These are phyloP conservation scores for Sitophilus oryzae DNA, from an alignment of 1,140 invertebrate genomes.

Conservation along the genomic window DNA sequence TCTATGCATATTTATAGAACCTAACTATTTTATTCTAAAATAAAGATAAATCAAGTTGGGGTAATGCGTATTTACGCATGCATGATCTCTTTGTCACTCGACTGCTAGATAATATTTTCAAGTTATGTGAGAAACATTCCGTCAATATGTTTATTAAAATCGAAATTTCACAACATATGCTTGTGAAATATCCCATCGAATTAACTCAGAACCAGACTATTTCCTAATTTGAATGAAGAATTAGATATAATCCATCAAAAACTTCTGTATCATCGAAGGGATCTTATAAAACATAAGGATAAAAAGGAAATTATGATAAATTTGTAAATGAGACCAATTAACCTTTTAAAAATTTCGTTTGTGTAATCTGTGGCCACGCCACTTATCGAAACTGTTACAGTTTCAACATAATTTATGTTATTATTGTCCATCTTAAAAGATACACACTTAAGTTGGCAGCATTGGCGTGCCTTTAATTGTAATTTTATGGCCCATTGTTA, in stretches of 20 bases:
- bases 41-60: background rate
- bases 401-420: constrained; percentile 20
- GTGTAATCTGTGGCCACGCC: constrained; percentile 18
- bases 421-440: constrained; percentile 19
- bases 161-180: constrained; percentile 5
- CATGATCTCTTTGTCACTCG: constrained; percentile 1
- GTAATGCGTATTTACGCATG: constrained; percentile 4
- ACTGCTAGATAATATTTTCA: background rate
- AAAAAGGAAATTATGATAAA: constrained; percentile 20
- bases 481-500: too few species aligned
- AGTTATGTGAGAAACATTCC: constrained; percentile 6
- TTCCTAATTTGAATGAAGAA: too few species aligned
- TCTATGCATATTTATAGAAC: constrained; percentile 9
- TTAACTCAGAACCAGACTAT: background rate
- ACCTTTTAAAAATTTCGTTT: constrained; percentile 21
- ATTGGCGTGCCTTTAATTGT: background rate
- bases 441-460: constrained; percentile 12
- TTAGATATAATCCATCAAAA: too few species aligned
- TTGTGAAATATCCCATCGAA: background rate
- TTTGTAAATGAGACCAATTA: constrained; percentile 25
- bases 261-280: too few species aligned
- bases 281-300: constrained; percentile 6
- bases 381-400: constrained; percentile 19
- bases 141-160: background rate
- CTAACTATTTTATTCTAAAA: background rate